Base-by-base conservation (phyloP, 1,140 invertebrate species). In the Samia ricini region DNA sequence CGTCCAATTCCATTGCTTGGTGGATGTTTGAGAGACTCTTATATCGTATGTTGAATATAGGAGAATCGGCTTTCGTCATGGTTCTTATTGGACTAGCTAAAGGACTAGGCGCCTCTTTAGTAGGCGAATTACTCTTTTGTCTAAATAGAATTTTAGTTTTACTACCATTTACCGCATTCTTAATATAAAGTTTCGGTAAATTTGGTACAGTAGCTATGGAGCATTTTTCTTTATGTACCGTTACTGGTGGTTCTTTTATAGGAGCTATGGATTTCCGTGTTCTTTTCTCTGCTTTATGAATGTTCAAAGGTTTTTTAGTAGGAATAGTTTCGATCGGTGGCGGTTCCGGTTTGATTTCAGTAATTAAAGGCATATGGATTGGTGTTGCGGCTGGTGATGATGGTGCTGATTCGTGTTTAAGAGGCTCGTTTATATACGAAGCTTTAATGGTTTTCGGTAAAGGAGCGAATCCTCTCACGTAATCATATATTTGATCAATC, bases 401-500 rank as follows among this genome's bases (percentile, higher is more conserved):
- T 21, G 89, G 89, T 12, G 88, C 89, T 3, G 90, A 91, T 63
- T 91, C 90, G 56, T 90, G 88, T 68, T 79, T 78, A 33, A 71
- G 69, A n/a, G 82, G 76, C 36, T 91, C 90, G 59, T 87, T 91
- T 2, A 92, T 92, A 72, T 94, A 95, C 0, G 93, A 93, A 0
- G 94, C 94, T 64, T 94, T 93, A 23, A 96, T 92, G 76, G 93
- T 95, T 81, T 97, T 97, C 0, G 97, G 96, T 26, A 98, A 91
- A 0, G 97, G 96, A 12, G 96, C 96, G 74, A 98, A 96, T 0
- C 97, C 97, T 52, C 97, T 92, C 0, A 99, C 97, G 82, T 98
- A 99, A 80, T 98, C 97, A 84, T 99, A 99, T 63, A 99, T 97
- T 88, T 98, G 97, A 91, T 99, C 97, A 69, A 98, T 98, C 89